Conservation (phyloP, 2,113 vertebrate genomes). For the Gymnocephalus cernua region DNA sequence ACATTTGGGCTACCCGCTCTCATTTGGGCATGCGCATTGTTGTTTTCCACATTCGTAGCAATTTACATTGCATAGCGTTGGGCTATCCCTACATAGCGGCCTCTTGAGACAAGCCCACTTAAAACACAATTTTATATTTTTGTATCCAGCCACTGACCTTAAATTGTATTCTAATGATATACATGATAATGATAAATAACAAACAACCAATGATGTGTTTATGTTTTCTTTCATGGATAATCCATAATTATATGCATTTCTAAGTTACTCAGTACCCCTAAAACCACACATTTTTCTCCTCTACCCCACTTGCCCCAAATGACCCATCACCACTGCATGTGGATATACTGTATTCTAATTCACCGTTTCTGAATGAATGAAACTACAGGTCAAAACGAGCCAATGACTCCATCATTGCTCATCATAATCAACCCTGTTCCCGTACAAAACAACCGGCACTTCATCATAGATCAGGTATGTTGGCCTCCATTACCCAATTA, state of each 20-base stretch:
- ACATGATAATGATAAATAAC: neutral
- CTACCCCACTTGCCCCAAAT: neutral
- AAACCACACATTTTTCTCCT: neutral
- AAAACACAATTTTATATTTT: neutral
- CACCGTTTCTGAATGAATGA: neutral
- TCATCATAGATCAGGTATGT: slow-evolving; percentile 74
- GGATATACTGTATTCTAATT: neutral
- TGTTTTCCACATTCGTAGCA: neutral
- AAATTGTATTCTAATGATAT: no score
- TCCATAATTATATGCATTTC: neutral
- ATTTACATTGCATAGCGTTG: neutral
- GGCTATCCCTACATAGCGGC: neutral
- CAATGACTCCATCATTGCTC: slow-evolving; percentile 35
- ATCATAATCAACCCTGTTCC: slow-evolving; percentile 58
- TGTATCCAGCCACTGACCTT: neutral
- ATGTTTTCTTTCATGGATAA: neutral
- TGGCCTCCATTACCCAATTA: slow-evolving; percentile 65
- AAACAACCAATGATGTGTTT: neutral
- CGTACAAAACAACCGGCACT: slow-evolving; percentile 46
- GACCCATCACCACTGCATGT: neutral
- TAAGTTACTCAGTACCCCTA: neutral
- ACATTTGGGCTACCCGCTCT: no score
- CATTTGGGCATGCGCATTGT: no score
- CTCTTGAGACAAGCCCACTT: neutral
- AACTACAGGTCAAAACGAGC: neutral